phyloP scores from a whole-genome alignment of 2,113 vertebrate genomes.

The Taurulus bubalis region DNA sequence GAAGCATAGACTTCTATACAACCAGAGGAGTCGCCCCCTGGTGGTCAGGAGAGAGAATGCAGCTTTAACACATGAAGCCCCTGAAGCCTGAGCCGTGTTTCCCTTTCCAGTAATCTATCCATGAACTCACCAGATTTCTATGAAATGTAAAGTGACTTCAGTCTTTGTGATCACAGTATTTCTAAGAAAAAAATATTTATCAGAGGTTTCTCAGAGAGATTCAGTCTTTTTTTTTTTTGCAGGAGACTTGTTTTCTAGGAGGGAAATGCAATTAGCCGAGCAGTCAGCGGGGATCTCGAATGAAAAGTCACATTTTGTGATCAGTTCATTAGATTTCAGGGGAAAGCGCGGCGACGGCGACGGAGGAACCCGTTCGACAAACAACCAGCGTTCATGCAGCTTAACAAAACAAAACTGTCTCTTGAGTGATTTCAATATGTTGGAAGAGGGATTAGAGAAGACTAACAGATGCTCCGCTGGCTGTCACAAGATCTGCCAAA shows the following conservation, averaged over 20 bases:
- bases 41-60: too few species aligned
- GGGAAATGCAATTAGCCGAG: conserved; percentile 38
- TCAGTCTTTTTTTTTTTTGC: neutral
- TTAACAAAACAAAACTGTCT: conserved; percentile 2
- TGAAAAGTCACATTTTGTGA: conserved; percentile 30
- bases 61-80: too few species aligned
- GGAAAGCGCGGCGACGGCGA: rapidly evolving
- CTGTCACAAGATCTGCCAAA: conserved; percentile 15
- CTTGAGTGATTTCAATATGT: neutral
- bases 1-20: too few species aligned
- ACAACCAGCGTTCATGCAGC: neutral
- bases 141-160: neutral
- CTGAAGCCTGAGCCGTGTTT: too few species aligned
- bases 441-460: conserved; percentile 33
- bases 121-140: neutral
- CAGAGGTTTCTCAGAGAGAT: neutral
- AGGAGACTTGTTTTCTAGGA: neutral
- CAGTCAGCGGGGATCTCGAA: conserved; percentile 22
- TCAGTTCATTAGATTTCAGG: conserved; percentile 37
- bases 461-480: conserved; percentile 22
- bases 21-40: too few species aligned
- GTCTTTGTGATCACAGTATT: neutral
- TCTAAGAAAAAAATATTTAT: neutral
- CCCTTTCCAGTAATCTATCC: too few species aligned
- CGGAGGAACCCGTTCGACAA: neutral